Conservation (phyloP, 1,140 invertebrate species). For the Limonius californicus region DNA sequence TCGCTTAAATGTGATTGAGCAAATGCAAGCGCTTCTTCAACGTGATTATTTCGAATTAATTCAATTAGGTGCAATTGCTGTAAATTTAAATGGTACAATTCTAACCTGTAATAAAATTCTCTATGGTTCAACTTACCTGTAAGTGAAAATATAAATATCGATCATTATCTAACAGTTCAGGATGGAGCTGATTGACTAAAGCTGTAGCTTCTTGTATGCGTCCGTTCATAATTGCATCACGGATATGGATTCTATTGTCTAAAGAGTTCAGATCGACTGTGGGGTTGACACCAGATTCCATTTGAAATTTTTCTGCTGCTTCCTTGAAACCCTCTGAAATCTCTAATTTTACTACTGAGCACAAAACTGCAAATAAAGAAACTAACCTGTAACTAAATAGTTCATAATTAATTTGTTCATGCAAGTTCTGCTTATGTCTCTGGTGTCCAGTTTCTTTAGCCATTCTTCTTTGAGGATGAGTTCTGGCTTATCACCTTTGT, state of each 20-base stretch:
- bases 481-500: conserved; percentile 44
- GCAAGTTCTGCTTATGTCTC: conserved; percentile 82
- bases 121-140: conserved; percentile 62
- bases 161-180: conserved; percentile 92
- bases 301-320: conserved; percentile 94
- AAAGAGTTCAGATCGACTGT: conserved; percentile 83
- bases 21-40: conserved; percentile 95
- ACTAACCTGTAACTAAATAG: conserved; percentile 90
- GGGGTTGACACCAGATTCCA: conserved; percentile 87
- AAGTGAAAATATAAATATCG: conserved; percentile 94
- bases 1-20: conserved; percentile 92
- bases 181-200: conserved; percentile 91
- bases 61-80: conserved; percentile 95
- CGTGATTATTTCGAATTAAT: conserved; percentile 79
- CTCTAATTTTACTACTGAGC: conserved; percentile 17
- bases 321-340: conserved; percentile 93
- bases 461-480: conserved; percentile 57
- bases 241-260: conserved; percentile 90
- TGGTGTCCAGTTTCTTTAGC: conserved; percentile 66
- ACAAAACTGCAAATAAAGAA: too few species aligned
- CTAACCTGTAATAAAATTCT: neutral
- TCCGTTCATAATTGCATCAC: conserved; percentile 92
- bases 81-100: conserved; percentile 27
- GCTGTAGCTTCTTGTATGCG: conserved; percentile 89
- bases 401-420: conserved; percentile 99